Base-by-base conservation (phyloP, 2,113 vertebrate genomes). In the Gracilinanus agilis region DNA sequence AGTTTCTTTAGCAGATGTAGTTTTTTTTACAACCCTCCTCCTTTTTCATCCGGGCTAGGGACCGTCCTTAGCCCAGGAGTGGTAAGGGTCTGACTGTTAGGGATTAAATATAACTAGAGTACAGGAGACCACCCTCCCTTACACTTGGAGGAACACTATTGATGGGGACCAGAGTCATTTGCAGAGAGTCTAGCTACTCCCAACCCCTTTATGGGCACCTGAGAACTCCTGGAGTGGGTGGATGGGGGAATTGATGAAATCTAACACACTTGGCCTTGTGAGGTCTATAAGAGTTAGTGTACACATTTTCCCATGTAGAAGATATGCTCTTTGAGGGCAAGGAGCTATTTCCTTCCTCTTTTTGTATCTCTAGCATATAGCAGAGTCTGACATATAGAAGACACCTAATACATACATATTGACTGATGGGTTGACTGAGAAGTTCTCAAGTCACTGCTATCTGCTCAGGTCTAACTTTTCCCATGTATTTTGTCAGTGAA, bases 401-500 rank as follows among this genome's bases (percentile, higher is more conserved):
- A 12, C 29, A 34, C 12, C 61, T 75, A 75, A n/a, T n/a, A 75
- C 19, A n/a, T 83, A 7, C 34, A 40, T 40, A 83, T 21, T 83
- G 34, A 40, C 8, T 40, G n/a, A 40, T 83, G 21, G n/a, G 67
- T 40, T 83, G 67, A 40, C 67, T 8, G 23, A 25, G 6, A 83
- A 0, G 24, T 29, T 49, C 91, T 89, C 53, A 88, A 92, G 27
- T 16, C 2, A 9, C 83, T 61, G 24, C 9, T 49, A 16, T 67
- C 34, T 90, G 93, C 24, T 55, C 34, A 29, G 91, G 95, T 3
- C 91, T 91, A 49, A 93, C 3, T 53, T 92, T 54, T 96, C 75
- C 55, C 96, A 53, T 25, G 92, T 95, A 44, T 92, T 95, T 67
- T 54, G 24, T 88, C 55, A 88, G 25, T 93, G 92, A 95, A 83